Percentiles rank a stretch among this genome's conserved stretches.
phyloP scores from a whole-genome alignment of 2,888 invertebrate genomes.

The Melikaiella ostensackeni region DNA sequence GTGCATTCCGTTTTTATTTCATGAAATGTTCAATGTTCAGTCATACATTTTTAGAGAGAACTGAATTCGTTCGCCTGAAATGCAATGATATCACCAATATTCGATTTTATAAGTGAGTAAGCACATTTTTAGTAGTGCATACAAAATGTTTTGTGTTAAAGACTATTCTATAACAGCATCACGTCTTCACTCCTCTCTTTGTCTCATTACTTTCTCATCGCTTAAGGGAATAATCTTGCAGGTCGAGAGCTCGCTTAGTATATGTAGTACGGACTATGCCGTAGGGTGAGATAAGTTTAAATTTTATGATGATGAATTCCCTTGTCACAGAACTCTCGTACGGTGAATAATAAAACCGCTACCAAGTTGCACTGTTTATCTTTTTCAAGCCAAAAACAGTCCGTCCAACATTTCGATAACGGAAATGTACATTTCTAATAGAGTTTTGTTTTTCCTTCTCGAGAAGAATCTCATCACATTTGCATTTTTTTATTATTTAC shows the following conservation, averaged over 20 bases:
- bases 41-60: no score
- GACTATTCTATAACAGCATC: not conserved
- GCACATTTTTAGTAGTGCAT: not conserved
- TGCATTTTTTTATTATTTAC: no score
- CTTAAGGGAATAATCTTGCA: conserved; percentile 36
- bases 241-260: not conserved
- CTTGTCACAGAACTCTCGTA: conserved; percentile 56
- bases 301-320: conserved; percentile 65
- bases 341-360: conserved; percentile 58
- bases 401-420: conserved; percentile 8
- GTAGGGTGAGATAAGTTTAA: conserved; percentile 60
- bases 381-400: conserved; percentile 53
- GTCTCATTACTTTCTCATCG: conserved; percentile 32
- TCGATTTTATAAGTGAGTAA: no score
- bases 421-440: not conserved
- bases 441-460: not conserved
- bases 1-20: no score
- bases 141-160: not conserved
- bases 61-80: no score
- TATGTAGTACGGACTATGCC: conserved; percentile 37
- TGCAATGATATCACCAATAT: no score
- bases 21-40: no score
- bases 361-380: conserved; percentile 57
- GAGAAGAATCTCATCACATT: no score
- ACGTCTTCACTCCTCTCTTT: not conserved